Evolutionary conservation across 2,797 vertebrate genomes (phyloP), one percentile per base, ranked within the genome.

Genomic region (Eupleurogrammus muticus): DNA sequence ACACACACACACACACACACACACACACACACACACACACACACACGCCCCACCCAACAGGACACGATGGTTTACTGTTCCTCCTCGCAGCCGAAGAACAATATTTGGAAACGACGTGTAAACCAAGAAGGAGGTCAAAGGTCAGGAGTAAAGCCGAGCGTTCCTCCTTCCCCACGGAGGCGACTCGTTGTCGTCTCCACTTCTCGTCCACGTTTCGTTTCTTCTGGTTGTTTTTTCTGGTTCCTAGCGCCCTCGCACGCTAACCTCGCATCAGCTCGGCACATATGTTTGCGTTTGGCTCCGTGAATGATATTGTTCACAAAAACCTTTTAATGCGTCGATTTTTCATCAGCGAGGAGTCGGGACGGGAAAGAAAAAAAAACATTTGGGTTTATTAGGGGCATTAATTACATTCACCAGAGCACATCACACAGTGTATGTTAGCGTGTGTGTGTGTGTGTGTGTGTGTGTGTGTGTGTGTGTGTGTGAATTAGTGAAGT

Each of bases 71-170:
- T 87, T 91, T 89, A 90, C 89, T 75, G 85, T 79, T 92, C 75
- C 85, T 82, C 75, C 81, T 91, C 34, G 40, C 75, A 88, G 86
- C 78, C 73, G 66, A 90, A 88, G 79, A 93, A 92, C 87, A 93
- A 93, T 92, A 94, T 94, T 94, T 93, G 86, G 86, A 91, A 70
- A 82, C 77, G 90, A 87, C 64, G 85, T 86, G 86, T 85, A 88
- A 90, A 91, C 90, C 87, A 49, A 21, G 74, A 77, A 75, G 23
- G 65, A 73, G 89, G 84, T 91, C 86, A 89, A 64, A 73, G 76
- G 81, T 72, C 85, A 67, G 67, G 71, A 59, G 66, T 38, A 64
- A 74, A 77, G 59, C 36, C 47, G 56, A 44, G 8, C 68, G 32
- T 76, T 62, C 20, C 48, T 61, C 46, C 19, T 46, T 66, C 57